Evolutionary conservation across 37 sponge, comb jelly and placozoan genomes (phyloP).

Genomic region (Bolinopsis microptera): DNA sequence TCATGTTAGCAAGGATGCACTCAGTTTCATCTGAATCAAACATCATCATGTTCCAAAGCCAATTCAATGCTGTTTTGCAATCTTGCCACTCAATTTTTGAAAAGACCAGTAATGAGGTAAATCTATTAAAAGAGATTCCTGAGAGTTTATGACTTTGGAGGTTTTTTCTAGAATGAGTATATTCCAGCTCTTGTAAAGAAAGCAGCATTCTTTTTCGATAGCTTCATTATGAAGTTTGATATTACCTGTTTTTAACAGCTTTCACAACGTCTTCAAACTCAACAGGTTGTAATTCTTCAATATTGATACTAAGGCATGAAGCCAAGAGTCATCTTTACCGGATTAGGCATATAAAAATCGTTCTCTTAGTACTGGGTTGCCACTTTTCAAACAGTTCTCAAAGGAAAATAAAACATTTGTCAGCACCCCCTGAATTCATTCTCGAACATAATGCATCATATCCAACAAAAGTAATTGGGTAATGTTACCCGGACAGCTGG

Average conservation of each 20-base stretch:
- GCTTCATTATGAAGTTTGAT: conserved; percentile 9
- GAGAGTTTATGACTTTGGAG: conserved; percentile 77
- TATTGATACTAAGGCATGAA: neutral
- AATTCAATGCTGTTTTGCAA: neutral
- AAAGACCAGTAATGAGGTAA: conserved; percentile 68
- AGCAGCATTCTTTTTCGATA: conserved; percentile 16
- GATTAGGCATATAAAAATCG: conserved; percentile 82
- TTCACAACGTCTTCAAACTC: conserved; percentile 18
- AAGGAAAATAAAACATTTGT: conserved; percentile 84
- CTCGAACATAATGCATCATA: conserved; percentile 91
- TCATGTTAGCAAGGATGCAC: conserved; percentile 94
- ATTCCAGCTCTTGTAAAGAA: conserved; percentile 89
- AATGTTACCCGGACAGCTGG: conserved; percentile 78
- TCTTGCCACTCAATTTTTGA: conserved; percentile 9
- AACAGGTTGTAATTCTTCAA: conserved; percentile 23
- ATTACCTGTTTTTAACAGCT: neutral
- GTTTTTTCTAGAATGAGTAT: conserved; percentile 90
- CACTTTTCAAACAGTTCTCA: conserved; percentile 70
- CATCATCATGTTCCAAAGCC: conserved; percentile 68
- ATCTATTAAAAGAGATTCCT: conserved; percentile 96
- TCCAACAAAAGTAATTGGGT: conserved; percentile 91
- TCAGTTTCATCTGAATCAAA: conserved; percentile 86
- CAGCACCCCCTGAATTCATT: conserved; percentile 87
- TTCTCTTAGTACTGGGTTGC: conserved; percentile 75
- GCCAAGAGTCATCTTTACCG: conserved; percentile 85